Base-by-base conservation (phyloP, 2,113 vertebrate genomes). In the Zosterops borbonicus region DNA sequence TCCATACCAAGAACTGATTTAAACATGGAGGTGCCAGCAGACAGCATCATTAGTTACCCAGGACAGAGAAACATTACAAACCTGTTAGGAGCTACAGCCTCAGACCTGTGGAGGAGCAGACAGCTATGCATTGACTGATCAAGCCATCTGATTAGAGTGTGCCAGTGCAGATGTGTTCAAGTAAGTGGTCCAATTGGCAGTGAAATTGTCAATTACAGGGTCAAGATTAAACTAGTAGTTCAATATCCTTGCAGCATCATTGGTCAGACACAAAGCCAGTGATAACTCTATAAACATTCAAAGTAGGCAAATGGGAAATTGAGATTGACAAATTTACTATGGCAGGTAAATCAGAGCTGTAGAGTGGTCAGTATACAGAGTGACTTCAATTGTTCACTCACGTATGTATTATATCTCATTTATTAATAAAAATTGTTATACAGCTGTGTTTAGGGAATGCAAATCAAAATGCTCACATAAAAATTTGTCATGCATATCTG, bases 321-420 rank as follows among this genome's bases (percentile, higher is more conserved):
- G 39, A 70, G 56, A 89, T 70, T 21, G 21, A 50, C 8, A 46
- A 31, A 50, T 87, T 44, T 50, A 47, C 74, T 20, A 6, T 27
- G 33, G 59, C 58, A 73, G 62, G 58, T 22, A 68, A 67, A 79
- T 89, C 47, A 55, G 68, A 80, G 55, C 16, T 60, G 24, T 47
- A 56, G 73, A 76, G 44, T 50, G 58, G 33, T 78, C 71, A 69
- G 60, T 25, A 31, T 47, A 44, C 4, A 44, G 25, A 65, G 20
- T 29, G 12, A 56, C 25, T 70, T 75, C 25, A 31, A 1, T 12
- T 59, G 23, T n/a, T 85, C 52, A n/a, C 24, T 70, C 67, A 50
- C 0, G 0, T 33, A 50, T 25, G 9, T 59, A 50, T 35, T 68
- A 12, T 16, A 20, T 46, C 39, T 69, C 56, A 31, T 0, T 1